Evolutionary conservation across 2,797 vertebrate genomes (phyloP), one percentile per base, ranked within the genome.

Genomic region (Notolepis coatsorum): DNA sequence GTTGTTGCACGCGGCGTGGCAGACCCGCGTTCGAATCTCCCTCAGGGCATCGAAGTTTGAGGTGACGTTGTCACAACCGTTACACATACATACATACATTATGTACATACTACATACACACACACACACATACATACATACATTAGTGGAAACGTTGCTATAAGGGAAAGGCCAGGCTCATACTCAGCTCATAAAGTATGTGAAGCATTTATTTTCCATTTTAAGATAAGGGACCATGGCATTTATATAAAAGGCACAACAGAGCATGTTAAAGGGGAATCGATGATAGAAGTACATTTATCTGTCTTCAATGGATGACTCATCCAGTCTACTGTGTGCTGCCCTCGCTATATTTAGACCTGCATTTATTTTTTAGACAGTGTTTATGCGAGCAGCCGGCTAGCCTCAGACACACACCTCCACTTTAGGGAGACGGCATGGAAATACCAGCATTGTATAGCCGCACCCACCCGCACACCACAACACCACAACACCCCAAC

Each of bases 251-350:
- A 72, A 72, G 43, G 61, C 65, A 35, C 53, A 51, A 52, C 51
- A 57, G 61, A 59, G 67, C 28, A 51, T 55, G 69, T 77, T 50
- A 54, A 64, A 67, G 66, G 43, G 63, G 70, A 75, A 77, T 78
- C 67, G 62, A 74, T 74, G 61, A 56, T 27, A 21, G 25, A 50
- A 30, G 37, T 45, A 31, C 61, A 66, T 58, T 73, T 60, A 63
- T 62, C 46, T 59, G 35, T 71, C 52, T 57, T 65, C 42, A 46
- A 65, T 65, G 64, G 37, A 28, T 65, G 71, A 70, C 61, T 72
- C 61, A 70, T 66, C 60, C 65, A 54, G 55, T 68, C 20, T 13
- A 20, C 7, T n/a, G 23, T 8, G 23, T n/a, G n/a, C 38, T 23
- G 8, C 9, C 37, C 25, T 54, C 48, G 4, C 70, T 68, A 54